Conservation (phyloP, 2,888 invertebrate species). For the Clusia tigrina region DNA sequence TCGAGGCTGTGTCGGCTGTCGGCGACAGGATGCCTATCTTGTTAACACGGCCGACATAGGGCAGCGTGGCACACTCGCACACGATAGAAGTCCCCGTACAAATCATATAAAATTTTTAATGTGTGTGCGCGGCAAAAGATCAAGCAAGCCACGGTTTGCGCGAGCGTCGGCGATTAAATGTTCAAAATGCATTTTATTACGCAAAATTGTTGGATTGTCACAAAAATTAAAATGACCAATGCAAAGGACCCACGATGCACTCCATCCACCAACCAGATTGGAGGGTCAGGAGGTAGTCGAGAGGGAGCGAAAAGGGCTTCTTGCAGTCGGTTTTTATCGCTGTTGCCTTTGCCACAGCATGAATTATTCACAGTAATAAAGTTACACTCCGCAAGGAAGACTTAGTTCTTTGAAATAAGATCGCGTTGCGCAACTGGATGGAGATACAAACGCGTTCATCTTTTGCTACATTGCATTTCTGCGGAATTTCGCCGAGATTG, state of each 20-base stretch:
- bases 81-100: slow-evolving; percentile 41
- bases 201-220: slow-evolving; percentile 31
- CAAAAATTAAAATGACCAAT: slow-evolving; percentile 10
- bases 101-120: slow-evolving; percentile 36
- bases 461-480: background rate
- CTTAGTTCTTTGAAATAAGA: slow-evolving; percentile 35
- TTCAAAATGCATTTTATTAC: slow-evolving; percentile 48
- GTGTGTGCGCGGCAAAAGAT: slow-evolving; percentile 33
- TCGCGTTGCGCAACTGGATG: slow-evolving; percentile 1
- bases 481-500: slow-evolving; percentile 2
- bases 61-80: slow-evolving; percentile 26
- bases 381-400: slow-evolving; percentile 25
- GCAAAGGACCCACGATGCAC: background rate
- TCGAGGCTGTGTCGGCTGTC: slow-evolving; percentile 28
- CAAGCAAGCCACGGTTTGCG: slow-evolving; percentile 34
- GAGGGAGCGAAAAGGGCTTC: background rate
- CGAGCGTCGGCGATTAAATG: slow-evolving; percentile 37
- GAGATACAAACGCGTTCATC: slow-evolving; percentile 10
- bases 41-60: slow-evolving; percentile 41
- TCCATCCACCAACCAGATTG: slow-evolving; percentile 11
- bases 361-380: slow-evolving; percentile 38
- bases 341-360: no score
- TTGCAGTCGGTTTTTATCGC: no score
- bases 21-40: slow-evolving; percentile 48
- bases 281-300: slow-evolving; percentile 11